Base-by-base conservation (phyloP, 2,888 invertebrate genomes). In the Melangyna quadrimaculata region DNA sequence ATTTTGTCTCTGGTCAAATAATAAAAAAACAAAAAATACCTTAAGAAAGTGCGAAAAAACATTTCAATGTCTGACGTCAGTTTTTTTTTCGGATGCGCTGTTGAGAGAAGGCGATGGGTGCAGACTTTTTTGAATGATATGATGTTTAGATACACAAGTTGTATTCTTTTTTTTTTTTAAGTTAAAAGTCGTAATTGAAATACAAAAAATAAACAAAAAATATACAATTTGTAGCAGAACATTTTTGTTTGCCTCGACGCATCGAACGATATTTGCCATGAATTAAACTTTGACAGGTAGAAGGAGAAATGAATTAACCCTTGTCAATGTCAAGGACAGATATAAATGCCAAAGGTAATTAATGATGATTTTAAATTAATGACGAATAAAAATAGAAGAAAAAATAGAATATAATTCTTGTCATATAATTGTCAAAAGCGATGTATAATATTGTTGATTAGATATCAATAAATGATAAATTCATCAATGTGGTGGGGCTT, bases 1-100 rank as follows among this genome's bases (percentile, higher is more conserved):
- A 40, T 45, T 51, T 78, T 72, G 51, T 55, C 37, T 48, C 78
- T 55, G 55, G 55, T 57, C 32, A 73, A 63, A 45, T 1, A 4
- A 40, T 1, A 27, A 24, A 61, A 14, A 59, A 43, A 63, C 43
- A 63, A 24, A 27, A 43, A 43, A 27, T 40, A 75, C 40, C 24
- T 51, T 8, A 29, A 37, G 37, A 48, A 55, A 71, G 43, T 63
- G 51, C 24, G 67, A 37, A 69, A 55, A 27, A 29, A n/a, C n/a
- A n/a, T n/a, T n/a, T n/a, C n/a, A n/a, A n/a, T 48, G 45, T 69
- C 48, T 82, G 82, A 78, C 78, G 82, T 82, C 78, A 73, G 78
- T 12, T 65, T 43, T 14, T 27, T 40, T 19, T 51, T 40, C 5
- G 19, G 61, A 45, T 43, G 32, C 43, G 27, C 32, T 45, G 35